These are phyloP conservation scores for Syrista parreyssii DNA, from an alignment of 2,888 invertebrate species.

Conservation along the genomic window DNA sequence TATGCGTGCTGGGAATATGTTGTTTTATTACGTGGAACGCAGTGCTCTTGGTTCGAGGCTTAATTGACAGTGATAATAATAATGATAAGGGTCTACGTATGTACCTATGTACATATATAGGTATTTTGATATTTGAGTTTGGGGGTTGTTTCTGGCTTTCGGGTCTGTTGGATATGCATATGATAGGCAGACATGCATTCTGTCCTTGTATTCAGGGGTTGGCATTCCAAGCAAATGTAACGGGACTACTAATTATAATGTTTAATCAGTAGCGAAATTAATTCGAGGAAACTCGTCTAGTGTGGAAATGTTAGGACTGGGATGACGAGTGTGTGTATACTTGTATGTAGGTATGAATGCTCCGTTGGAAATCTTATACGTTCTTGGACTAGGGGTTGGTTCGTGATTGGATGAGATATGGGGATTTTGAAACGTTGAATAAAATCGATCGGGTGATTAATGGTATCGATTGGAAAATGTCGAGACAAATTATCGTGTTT, in stretches of 20 bases:
- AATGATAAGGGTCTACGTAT: no score
- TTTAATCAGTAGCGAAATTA: conserved; percentile 5
- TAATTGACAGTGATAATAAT: neutral
- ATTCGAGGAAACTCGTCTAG: neutral
- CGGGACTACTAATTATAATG: neutral
- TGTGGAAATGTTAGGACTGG: neutral
- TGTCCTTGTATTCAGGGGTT: neutral
- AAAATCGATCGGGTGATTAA: neutral
- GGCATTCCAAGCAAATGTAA: neutral
- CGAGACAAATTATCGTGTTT: no score
- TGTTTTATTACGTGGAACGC: no score
- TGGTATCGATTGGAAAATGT: neutral
- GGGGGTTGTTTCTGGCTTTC: neutral
- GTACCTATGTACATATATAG: no score
- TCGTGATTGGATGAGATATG: neutral
- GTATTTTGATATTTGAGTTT: neutral
- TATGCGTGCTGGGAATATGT: no score
- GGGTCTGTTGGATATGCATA: neutral
- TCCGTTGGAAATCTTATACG: neutral
- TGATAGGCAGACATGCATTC: neutral
- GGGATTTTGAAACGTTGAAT: neutral
- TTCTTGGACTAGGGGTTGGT: neutral
- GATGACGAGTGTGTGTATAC: neutral
- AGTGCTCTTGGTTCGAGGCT: neutral
- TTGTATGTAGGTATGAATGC: neutral